Evolutionary conservation across 1,140 invertebrate species (phyloP).

Genomic region (Cylas formicarius): DNA sequence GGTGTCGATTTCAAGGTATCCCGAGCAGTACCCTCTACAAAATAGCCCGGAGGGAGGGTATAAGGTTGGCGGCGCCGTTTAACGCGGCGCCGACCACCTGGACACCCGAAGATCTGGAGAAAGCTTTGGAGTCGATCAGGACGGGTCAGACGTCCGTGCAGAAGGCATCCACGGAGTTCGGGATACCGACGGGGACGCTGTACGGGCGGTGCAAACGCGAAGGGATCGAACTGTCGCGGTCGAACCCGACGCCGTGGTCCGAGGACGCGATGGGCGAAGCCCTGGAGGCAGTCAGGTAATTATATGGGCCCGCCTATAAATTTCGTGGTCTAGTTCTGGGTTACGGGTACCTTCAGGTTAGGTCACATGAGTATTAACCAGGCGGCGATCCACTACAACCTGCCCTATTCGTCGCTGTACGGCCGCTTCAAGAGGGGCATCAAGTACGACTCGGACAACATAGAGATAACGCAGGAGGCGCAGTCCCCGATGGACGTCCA

Average conservation of each 20-base stretch:
- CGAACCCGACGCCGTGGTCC: slow-evolving; percentile 81
- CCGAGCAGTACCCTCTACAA: slow-evolving; percentile 85
- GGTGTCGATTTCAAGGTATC: slow-evolving; percentile 49
- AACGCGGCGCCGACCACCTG: slow-evolving; percentile 85
- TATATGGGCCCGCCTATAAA: background rate
- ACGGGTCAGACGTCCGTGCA: slow-evolving; percentile 77
- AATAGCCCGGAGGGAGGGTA: slow-evolving; percentile 81
- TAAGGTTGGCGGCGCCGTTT: slow-evolving; percentile 77
- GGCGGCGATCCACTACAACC: slow-evolving; percentile 84
- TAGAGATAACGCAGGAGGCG: slow-evolving; percentile 30
- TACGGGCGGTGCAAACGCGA: slow-evolving; percentile 82
- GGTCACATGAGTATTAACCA: slow-evolving; percentile 90
- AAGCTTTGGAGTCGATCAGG: slow-evolving; percentile 74
- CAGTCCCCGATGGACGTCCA: slow-evolving; percentile 37
- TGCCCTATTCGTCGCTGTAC: slow-evolving; percentile 83
- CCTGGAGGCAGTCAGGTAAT: slow-evolving; percentile 74
- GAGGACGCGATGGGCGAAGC: slow-evolving; percentile 85
- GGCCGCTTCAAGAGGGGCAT: slow-evolving; percentile 76
- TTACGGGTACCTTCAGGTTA: slow-evolving; percentile 53
- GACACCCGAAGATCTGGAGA: slow-evolving; percentile 73
- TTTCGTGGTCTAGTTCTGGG: background rate
- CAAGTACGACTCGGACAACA: slow-evolving; percentile 44
- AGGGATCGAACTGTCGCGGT: slow-evolving; percentile 77
- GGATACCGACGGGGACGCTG: slow-evolving; percentile 76
- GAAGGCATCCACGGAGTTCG: slow-evolving; percentile 73